Evolutionary conservation across 2,797 vertebrate species (phyloP).

Genomic region (Gymnoscopelus microlampas): DNA sequence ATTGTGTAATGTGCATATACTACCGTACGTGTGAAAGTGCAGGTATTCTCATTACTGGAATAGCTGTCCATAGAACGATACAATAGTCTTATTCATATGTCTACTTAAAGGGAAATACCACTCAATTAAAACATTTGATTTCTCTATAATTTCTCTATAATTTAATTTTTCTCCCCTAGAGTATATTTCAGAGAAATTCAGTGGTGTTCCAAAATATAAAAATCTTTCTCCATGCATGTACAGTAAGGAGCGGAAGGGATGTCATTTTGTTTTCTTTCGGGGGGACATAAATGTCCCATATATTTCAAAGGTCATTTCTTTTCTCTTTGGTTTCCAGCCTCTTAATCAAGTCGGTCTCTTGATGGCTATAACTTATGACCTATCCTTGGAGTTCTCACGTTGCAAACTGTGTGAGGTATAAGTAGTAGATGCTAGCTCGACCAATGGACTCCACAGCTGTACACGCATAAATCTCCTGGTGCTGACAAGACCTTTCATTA

Average conservation of each 20-base stretch:
- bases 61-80: too few relatives aligned
- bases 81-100: not conserved
- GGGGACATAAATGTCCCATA: not conserved
- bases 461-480: constrained; percentile 71
- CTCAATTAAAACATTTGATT: too few relatives aligned
- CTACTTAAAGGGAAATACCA: not conserved
- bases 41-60: too few relatives aligned
- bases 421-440: constrained; percentile 32
- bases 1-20: too few relatives aligned
- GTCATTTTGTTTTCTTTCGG: too few relatives aligned
- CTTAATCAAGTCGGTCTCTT: constrained; percentile 39
- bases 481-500: constrained; percentile 79
- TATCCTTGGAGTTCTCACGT: constrained; percentile 66
- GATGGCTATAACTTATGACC: constrained; percentile 55
- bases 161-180: too few relatives aligned
- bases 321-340: constrained; percentile 18
- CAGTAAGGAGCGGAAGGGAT: too few relatives aligned
- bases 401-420: constrained; percentile 43
- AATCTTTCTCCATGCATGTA: too few relatives aligned
- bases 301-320: not conserved
- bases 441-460: constrained; percentile 69
- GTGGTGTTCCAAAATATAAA: too few relatives aligned
- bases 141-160: too few relatives aligned
- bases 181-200: too few relatives aligned
- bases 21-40: too few relatives aligned